phyloP scores from a whole-genome alignment of 2,797 vertebrate species.

The Xiphophorus birchmanni region DNA sequence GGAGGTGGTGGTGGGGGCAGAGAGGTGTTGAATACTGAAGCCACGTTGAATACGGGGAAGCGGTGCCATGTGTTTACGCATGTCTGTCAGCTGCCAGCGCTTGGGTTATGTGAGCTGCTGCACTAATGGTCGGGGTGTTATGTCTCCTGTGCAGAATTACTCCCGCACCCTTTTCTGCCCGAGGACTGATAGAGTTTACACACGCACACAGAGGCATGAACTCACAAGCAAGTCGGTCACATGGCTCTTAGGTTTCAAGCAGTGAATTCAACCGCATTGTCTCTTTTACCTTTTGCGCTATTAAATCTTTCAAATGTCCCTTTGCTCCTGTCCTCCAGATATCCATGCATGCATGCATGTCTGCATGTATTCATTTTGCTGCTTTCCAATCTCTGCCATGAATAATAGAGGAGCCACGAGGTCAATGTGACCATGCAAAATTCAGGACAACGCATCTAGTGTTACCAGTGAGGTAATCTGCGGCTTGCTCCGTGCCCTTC shows the following conservation, averaged over 20 bases:
- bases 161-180: constrained; percentile 57
- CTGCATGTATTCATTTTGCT: constrained; percentile 57
- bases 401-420: constrained; percentile 78
- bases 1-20: constrained; percentile 6
- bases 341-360: constrained; percentile 33
- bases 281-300: constrained; percentile 46
- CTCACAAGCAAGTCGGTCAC: constrained; percentile 46
- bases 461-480: constrained; percentile 76
- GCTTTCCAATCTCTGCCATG: constrained; percentile 66
- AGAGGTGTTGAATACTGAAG: constrained; percentile 63
- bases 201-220: constrained; percentile 40
- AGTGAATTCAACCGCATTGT: constrained; percentile 23
- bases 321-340: constrained; percentile 34
- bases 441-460: constrained; percentile 77
- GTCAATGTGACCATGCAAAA: constrained; percentile 83
- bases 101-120: constrained; percentile 71
- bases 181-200: constrained; percentile 66
- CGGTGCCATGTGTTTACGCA: constrained; percentile 73
- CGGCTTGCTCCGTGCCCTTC: constrained; percentile 48
- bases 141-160: constrained; percentile 70
- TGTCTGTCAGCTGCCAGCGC: constrained; percentile 72
- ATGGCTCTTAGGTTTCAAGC: constrained; percentile 64
- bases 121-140: constrained; percentile 73
- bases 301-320: constrained; percentile 29
- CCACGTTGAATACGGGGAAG: constrained; percentile 53